Evolutionary conservation across 2,797 vertebrate genomes (phyloP).

Genomic region (Xenops minutus): DNA sequence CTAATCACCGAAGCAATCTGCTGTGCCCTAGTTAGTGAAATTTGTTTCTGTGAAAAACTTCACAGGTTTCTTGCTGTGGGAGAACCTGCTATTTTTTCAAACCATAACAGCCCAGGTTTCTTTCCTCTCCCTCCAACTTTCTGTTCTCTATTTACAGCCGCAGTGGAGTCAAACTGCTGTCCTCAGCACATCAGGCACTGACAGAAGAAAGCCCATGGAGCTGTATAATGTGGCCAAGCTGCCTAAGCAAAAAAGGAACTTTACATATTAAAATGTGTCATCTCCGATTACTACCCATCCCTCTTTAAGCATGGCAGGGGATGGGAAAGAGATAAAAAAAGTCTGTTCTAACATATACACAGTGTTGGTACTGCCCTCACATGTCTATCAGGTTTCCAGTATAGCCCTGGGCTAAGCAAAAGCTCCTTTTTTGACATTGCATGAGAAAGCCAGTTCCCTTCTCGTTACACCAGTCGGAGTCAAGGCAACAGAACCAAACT

Average conservation of each 20-base stretch:
- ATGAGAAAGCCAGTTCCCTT: background rate
- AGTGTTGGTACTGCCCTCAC: background rate
- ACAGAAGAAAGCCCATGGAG: background rate
- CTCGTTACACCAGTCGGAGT: background rate
- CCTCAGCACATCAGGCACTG: background rate
- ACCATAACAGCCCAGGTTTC: background rate
- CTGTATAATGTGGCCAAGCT: background rate
- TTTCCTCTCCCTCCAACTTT: background rate
- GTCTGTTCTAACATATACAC: background rate
- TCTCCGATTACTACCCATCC: background rate
- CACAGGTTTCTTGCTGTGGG: background rate
- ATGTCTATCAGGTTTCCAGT: background rate
- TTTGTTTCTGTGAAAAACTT: background rate
- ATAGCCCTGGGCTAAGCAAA: background rate
- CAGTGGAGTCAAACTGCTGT: background rate
- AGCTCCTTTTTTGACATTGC: background rate
- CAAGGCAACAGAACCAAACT: background rate
- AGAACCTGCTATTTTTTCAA: background rate
- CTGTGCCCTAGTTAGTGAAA: constrained; percentile 27
- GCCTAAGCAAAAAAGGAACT: background rate
- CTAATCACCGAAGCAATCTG: constrained; percentile 18
- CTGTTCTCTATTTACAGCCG: background rate
- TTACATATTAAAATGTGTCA: background rate
- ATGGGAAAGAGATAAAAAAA: background rate
- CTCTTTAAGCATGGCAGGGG: background rate